Base-by-base conservation (phyloP, 1,140 invertebrate genomes). In the Apis cerana region DNA sequence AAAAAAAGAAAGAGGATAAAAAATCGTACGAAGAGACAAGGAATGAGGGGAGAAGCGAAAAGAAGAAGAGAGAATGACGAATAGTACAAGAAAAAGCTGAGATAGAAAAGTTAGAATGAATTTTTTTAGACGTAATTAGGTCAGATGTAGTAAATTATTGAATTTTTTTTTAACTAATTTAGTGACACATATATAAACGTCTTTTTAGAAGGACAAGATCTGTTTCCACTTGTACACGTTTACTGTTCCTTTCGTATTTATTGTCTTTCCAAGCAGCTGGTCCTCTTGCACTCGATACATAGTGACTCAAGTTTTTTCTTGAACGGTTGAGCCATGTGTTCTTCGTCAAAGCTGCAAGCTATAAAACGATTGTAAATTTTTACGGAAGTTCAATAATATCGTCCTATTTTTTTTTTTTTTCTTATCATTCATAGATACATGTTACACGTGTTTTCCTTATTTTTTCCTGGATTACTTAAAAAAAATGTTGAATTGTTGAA, bases 351-450 rank as follows among this genome's bases (percentile, higher is more conserved):
- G 70, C n/a, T 12, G 21, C 43, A 21, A 19, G 27, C 52, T 56
- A 59, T 72, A 43, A 72, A 71, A 72, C 27, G 23, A 56, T 23
- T 43, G 54, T 58, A 72, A 72, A 72, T 72, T 58, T 43, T 33
- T 27, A 72, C 23, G 1, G 0, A 56, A 56, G 52, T 8, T 23
- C 52, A 58, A 72, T 72, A 72, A 27, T 58, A 19, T 59, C 27
- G 13, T 33, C 8, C 68, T 19, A 27, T 7, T 17, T 21, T 72
- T 33, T 33, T 27, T 27, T 33, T 43, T 56, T 27, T 58, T 19
- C 23, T 13, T 17, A 43, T 11, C 0, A 43, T 1, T 33, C 19
- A 1, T 43, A 27, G 17, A 65, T 43, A 17, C n/a, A 17, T 13
- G 27, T 43, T 19, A 4, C 27, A 11, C 17, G 13, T 0, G 13